phyloP scores from a whole-genome alignment of 2,113 vertebrate species.

The Pseudopipra pipra region DNA sequence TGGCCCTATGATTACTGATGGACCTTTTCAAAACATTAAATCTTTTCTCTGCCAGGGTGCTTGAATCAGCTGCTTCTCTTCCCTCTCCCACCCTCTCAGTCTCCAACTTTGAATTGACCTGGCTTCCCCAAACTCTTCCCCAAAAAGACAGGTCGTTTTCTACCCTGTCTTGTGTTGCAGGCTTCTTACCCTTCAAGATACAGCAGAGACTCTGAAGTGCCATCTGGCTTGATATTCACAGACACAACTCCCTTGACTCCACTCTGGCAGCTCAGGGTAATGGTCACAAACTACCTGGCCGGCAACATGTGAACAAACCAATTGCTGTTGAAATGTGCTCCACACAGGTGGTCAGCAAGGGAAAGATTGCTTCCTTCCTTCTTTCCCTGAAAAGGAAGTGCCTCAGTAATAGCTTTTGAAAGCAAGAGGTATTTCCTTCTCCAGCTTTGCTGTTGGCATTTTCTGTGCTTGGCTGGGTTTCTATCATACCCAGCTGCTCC shows the following conservation, averaged over 20 bases:
- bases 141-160: too few relatives aligned
- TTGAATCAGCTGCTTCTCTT: neutral
- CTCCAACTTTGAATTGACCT: neutral
- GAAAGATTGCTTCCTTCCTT: neutral
- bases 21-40: neutral
- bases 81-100: neutral
- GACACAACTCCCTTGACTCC: neutral
- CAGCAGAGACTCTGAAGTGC: neutral
- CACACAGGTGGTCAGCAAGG: neutral
- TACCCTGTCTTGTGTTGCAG: neutral
- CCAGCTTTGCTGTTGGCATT: neutral
- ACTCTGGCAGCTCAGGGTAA: neutral
- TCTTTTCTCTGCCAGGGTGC: neutral
- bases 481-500: neutral
- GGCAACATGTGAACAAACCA: neutral
- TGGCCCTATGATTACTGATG: neutral
- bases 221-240: neutral
- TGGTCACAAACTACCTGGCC: neutral
- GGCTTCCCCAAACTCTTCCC: neutral
- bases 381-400: neutral
- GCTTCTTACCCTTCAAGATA: neutral
- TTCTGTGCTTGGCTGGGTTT: conserved; percentile 12
- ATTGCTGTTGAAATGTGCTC: neutral
- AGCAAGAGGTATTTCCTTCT: neutral
- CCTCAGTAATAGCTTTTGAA: neutral